These are phyloP conservation scores for Strigops habroptila DNA, from an alignment of 2,113 vertebrate genomes.

Conservation along the genomic window DNA sequence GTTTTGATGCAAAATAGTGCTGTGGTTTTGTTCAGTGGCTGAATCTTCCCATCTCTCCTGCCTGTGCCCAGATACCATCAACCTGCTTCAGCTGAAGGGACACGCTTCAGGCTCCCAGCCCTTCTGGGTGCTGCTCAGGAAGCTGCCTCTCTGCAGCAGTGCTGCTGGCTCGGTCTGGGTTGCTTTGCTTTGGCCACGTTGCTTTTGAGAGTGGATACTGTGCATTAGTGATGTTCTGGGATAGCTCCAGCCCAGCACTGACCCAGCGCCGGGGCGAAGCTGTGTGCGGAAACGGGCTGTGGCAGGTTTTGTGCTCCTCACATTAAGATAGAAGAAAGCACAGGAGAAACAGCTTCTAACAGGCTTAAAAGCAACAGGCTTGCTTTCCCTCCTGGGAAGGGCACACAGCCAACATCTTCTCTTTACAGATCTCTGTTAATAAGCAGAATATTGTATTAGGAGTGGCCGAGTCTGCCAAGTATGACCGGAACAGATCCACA, in stretches of 20 bases:
- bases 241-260: not conserved
- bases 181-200: not conserved
- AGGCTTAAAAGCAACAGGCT: constrained; percentile 45
- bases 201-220: not conserved
- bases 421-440: not conserved
- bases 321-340: not conserved
- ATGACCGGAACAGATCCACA: not conserved
- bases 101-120: not conserved
- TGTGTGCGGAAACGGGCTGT: rapidly evolving
- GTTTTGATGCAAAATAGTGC: not conserved
- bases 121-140: not conserved
- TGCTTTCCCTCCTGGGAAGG: not conserved
- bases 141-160: not conserved
- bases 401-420: not conserved
- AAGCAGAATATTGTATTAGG: constrained; percentile 8
- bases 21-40: not conserved
- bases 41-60: not conserved
- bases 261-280: not conserved
- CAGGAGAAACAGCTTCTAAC: constrained; percentile 24
- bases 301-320: not conserved
- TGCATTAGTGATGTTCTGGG: not conserved
- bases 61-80: not conserved
- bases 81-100: not conserved
- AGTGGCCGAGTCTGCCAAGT: not conserved
- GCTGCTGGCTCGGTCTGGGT: not conserved